Evolutionary conservation across 2,888 invertebrate species (phyloP).

Genomic region (Iselma pallidipennis): DNA sequence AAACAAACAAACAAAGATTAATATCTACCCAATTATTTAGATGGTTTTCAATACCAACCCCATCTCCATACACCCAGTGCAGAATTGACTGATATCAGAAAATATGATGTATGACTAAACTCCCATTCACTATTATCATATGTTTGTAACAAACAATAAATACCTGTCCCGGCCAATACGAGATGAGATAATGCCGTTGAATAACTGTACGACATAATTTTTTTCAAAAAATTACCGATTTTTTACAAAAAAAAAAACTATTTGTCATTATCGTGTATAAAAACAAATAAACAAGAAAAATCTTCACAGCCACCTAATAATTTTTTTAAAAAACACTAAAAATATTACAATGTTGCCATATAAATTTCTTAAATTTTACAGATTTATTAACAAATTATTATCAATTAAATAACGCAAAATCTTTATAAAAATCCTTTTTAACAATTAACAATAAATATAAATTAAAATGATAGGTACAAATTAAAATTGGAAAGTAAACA

Average conservation of each 20-base stretch:
- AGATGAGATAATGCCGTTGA: constrained; percentile 46
- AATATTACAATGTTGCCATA: constrained; percentile 15
- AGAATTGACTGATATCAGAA: constrained; percentile 45
- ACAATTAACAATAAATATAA: not conserved
- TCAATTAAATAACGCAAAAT: too few relatives aligned
- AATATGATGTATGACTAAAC: constrained; percentile 42
- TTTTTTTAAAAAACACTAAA: constrained; percentile 21
- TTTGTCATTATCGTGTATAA: constrained; percentile 18
- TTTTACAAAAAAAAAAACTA: constrained; percentile 5
- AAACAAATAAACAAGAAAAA: constrained; percentile 12
- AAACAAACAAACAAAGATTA: constrained; percentile 14
- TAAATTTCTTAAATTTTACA: not conserved
- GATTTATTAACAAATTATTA: not conserved
- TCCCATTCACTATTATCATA: constrained; percentile 12
- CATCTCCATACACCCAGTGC: constrained; percentile 49
- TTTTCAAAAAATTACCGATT: constrained; percentile 5
- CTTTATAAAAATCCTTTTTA: not conserved
- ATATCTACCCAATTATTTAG: too few relatives aligned
- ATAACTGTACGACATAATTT: constrained; percentile 29
- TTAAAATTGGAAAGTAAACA: not conserved
- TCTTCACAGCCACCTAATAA: constrained; percentile 14
- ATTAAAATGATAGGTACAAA: not conserved
- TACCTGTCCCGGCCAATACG: constrained; percentile 43
- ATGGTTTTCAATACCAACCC: too few relatives aligned
- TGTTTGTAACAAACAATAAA: constrained; percentile 36